Percentiles rank a stretch among this genome's conserved stretches.
Conservation (phyloP, 2,113 vertebrate genomes). For the Pelodiscus sinensis region DNA sequence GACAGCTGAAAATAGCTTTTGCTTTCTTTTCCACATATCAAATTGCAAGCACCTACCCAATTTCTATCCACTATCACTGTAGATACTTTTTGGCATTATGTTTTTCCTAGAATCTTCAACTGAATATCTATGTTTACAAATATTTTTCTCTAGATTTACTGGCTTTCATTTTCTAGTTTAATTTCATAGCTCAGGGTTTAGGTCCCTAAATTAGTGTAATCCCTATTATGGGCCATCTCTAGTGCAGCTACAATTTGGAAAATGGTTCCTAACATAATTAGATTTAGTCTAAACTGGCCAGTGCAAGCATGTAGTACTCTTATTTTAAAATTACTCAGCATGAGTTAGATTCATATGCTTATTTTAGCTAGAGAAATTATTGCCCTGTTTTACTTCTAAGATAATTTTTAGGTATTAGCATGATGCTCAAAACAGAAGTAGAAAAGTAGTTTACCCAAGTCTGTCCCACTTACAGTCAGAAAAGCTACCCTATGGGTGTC, state of each 20-base stretch:
- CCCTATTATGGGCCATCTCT: not conserved
- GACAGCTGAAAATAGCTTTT: not conserved
- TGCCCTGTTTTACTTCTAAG: not conserved
- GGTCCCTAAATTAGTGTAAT: not conserved
- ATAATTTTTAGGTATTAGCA: not conserved
- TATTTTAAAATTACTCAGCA: not conserved
- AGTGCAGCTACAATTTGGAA: not conserved
- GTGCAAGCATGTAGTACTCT: not conserved
- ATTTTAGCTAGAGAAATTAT: not conserved
- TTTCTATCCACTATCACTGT: not conserved
- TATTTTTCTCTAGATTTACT: not conserved
- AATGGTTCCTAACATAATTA: fast-evolving
- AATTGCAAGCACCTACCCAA: not conserved
- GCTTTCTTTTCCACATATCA: not conserved
- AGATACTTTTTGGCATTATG: not conserved
- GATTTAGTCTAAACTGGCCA: not conserved
- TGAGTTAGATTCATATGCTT: not conserved
- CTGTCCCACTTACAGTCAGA: not conserved
- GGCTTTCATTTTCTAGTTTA: not conserved
- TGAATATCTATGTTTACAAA: not conserved
- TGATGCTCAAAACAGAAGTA: not conserved
- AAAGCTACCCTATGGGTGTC: not conserved
- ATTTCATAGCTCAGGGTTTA: not conserved
- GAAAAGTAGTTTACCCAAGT: not conserved
- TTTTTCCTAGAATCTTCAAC: not conserved